Evolutionary conservation across 2,888 invertebrate species (phyloP), one percentile per base, ranked within the genome.

Genomic region (Orthosia incerta): DNA sequence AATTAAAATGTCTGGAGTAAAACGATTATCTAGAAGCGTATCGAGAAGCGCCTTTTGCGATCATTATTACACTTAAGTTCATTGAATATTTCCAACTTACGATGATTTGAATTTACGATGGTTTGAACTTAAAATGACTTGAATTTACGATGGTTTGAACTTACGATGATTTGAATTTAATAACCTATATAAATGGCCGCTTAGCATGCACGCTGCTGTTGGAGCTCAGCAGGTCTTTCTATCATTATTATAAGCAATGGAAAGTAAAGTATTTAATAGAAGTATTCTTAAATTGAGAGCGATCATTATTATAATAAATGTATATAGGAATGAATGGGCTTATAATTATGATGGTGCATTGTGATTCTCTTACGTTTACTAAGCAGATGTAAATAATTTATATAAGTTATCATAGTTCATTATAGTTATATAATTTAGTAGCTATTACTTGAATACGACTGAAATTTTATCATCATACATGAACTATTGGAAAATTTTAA

Each of bases 341-440:
- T 93, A 90, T 87, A 88, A 89, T 85, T 84, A 87, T 88, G 89
- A 89, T 85, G 92, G 91, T 94, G 92, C 92, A 93, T 94, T 93
- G 92, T 92, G 91, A 93, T 90, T 94, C 86, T 91, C 89, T 90
- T 94, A 90, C 81, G 88, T 91, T 93, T 85, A 89, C 72, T 90
- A 91, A 92, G 89, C 92, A 86, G 89, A 88, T 96, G 95, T 96
- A 96, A 94, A 95, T 95, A 96, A 91, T 94, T 94, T 94, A 83
- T 91, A 90, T 95, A 94, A 95, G 94, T 94, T 94, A 93, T 89
- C 83, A 88, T 94, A 92, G 90, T 91, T 90, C 82, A 88, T 91
- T 92, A 91, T 90, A 87, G 90, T 89, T 88, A 90, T 89, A 90
- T 92, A 90, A 90, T 93, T 95, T 93, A 86, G 89, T 91, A 92